A percentile compares a stretch with the other conserved stretches of the same genome.
phyloP scores from a whole-genome alignment of 1,140 invertebrate species.

The Heterodera carotae region DNA sequence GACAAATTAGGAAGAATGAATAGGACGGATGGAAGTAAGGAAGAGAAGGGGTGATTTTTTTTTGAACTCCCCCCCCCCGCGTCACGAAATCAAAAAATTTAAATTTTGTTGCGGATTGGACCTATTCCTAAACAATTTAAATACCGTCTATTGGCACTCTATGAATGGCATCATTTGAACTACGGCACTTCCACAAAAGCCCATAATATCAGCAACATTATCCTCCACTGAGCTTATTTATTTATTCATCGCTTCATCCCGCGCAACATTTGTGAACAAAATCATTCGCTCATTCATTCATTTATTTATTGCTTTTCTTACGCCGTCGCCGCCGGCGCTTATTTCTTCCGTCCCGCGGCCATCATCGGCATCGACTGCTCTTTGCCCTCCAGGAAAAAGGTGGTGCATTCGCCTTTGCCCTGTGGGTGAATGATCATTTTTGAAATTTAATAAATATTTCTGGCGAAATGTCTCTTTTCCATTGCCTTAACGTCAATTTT shows the following conservation, averaged over 20 bases:
- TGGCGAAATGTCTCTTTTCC: not conserved
- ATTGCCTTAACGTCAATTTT: slow-evolving; percentile 61
- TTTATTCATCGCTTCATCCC: slow-evolving; percentile 3
- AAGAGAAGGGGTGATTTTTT: not conserved
- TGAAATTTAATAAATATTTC: slow-evolving; percentile 30
- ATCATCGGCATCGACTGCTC: slow-evolving; percentile 26
- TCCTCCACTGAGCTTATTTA: not conserved
- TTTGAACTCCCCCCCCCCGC: no score
- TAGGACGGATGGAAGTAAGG: not conserved
- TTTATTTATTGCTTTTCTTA: not conserved
- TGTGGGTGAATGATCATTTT: slow-evolving; percentile 26
- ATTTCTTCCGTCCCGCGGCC: slow-evolving; percentile 15
- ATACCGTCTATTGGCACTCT: no score
- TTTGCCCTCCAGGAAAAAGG: slow-evolving; percentile 61
- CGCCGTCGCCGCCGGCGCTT: no score
- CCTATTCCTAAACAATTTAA: no score
- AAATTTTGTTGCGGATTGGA: no score
- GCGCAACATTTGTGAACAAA: not conserved
- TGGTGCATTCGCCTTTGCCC: slow-evolving; percentile 61
- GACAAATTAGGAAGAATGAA: not conserved
- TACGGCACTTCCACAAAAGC: no score
- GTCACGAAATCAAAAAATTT: no score
- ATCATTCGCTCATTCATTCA: not conserved
- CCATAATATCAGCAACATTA: no score
- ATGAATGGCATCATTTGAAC: no score